These are phyloP conservation scores for Asbolus verrucosus DNA, from an alignment of 1,140 invertebrate species.

Conservation along the genomic window DNA sequence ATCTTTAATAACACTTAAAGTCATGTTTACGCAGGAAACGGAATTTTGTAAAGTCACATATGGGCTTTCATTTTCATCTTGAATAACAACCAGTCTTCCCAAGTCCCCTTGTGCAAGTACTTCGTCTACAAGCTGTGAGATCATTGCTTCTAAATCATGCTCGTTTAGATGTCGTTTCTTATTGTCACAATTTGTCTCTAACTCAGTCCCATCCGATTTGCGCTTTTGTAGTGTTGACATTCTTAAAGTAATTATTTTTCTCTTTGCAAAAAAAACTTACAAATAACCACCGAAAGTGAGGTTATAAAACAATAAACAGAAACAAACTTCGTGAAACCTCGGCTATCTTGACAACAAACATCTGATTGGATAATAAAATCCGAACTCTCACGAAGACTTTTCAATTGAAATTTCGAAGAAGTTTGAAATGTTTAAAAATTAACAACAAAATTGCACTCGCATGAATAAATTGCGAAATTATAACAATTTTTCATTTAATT, in stretches of 20 bases:
- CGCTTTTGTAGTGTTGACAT: neutral
- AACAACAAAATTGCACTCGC: too few species aligned
- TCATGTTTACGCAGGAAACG: neutral
- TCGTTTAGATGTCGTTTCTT: neutral
- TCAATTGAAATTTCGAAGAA: too few species aligned
- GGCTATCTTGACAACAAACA: too few species aligned
- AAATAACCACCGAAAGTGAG: too few species aligned
- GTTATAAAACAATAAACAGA: too few species aligned
- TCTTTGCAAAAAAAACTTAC: too few species aligned
- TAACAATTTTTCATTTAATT: too few species aligned
- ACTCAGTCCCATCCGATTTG: neutral
- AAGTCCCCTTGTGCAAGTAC: neutral
- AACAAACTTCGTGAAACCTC: too few species aligned
- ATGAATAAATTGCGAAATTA: too few species aligned
- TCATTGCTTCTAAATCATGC: neutral
- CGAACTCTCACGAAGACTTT: too few species aligned
- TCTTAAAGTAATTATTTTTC: neutral
- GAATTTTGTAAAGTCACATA: slow-evolving; percentile 8
- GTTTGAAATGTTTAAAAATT: too few species aligned
- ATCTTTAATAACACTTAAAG: neutral
- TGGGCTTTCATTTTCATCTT: neutral
- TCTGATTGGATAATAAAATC: too few species aligned
- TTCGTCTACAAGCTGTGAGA: neutral
- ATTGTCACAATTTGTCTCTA: neutral
- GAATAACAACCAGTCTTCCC: slow-evolving; percentile 1